Percentiles rank a stretch among this genome's conserved stretches.
Evolutionary conservation across 2,797 vertebrate species (phyloP).

Genomic region (Odontamblyopus lacepedii): DNA sequence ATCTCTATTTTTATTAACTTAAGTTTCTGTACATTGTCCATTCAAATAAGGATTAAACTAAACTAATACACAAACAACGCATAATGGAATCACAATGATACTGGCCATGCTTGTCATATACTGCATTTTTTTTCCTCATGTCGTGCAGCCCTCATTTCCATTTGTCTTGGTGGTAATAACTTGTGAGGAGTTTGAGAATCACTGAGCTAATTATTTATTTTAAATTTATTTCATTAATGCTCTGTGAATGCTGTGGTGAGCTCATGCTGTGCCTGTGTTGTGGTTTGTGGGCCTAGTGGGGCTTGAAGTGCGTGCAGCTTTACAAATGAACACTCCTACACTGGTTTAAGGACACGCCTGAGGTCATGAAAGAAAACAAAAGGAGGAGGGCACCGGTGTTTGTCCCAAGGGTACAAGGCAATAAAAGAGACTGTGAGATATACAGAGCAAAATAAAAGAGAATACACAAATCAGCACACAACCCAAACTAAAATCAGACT

Average conservation of each 20-base stretch:
- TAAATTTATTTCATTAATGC: constrained; percentile 36
- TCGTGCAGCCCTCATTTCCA: not conserved
- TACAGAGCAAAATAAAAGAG: constrained; percentile 33
- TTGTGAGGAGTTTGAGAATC: not conserved
- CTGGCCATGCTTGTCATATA: not conserved
- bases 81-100: not conserved
- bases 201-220: not conserved
- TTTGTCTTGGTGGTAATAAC: not conserved
- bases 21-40: no score
- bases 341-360: constrained; percentile 61
- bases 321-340: constrained; percentile 25
- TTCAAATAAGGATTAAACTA: no score
- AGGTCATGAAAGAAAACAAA: constrained; percentile 29
- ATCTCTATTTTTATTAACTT: no score
- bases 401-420: constrained; percentile 42
- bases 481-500: constrained; percentile 20
- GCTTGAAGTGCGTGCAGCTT: constrained; percentile 42
- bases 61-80: no score
- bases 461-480: constrained; percentile 14
- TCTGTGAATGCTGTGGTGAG: constrained; percentile 55
- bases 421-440: constrained; percentile 15
- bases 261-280: constrained; percentile 63
- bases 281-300: constrained; percentile 38
- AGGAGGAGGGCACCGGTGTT: constrained; percentile 35
- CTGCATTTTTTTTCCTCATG: not conserved